Conservation (phyloP, 2,113 vertebrate genomes). For the Chaetodon auriga region DNA sequence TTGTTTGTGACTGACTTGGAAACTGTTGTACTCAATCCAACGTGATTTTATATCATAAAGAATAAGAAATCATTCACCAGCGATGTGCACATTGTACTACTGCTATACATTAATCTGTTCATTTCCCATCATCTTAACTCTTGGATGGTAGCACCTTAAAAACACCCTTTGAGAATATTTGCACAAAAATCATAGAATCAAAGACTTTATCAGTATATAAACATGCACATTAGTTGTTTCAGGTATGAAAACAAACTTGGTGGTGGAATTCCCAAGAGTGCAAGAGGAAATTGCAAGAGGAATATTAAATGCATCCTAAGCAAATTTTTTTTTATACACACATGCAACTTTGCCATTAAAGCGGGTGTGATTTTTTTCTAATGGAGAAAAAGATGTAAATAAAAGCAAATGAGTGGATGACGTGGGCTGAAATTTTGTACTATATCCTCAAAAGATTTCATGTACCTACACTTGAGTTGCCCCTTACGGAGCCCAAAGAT, state of each 20-base stretch:
- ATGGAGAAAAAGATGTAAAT: neutral
- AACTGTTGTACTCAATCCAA: neutral
- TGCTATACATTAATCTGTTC: neutral
- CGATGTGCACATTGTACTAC: neutral
- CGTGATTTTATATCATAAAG: neutral
- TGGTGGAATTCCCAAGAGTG: too few species aligned
- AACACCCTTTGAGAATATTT: neutral
- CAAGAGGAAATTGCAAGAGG: too few species aligned
- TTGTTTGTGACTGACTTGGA: neutral
- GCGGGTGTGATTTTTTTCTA: neutral
- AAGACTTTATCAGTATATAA: too few species aligned
- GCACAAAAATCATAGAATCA: neutral
- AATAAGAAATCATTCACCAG: neutral
- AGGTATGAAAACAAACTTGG: too few species aligned
- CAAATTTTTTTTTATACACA: too few species aligned
- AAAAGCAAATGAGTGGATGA: neutral
- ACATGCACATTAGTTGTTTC: too few species aligned
- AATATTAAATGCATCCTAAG: too few species aligned
- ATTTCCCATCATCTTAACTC: neutral
- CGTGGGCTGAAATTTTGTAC: neutral
- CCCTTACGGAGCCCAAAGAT: neutral
- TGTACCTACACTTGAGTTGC: neutral
- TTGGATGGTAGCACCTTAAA: neutral
- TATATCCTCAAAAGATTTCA: neutral
- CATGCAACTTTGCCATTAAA: too few species aligned